Base-by-base conservation (phyloP, 2,797 vertebrate genomes). In the Neostethus bicornis region DNA sequence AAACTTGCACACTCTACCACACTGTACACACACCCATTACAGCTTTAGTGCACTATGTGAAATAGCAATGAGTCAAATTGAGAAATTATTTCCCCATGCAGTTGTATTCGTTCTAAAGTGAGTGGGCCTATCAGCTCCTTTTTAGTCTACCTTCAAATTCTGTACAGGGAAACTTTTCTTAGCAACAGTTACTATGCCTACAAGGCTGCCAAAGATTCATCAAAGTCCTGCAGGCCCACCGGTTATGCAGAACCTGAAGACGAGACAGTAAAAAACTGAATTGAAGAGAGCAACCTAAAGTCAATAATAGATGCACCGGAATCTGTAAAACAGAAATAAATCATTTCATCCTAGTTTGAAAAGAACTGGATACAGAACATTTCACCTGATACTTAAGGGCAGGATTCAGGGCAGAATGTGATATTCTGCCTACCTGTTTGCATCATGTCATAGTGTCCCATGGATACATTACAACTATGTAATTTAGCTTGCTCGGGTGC, bases 251-350 rank as follows among this genome's bases (percentile, higher is more conserved):
- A 79, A 60, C 34, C 26, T 51, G 26, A 17, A 68, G 46, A 68
- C 51, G 54, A 53, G n/a, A 57, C 73, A 41, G 54, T 73, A 19
- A 1, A 50, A 73, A 69, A 76, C 80, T 77, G 75, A 71, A 72
- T 65, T 50, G 42, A 31, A 46, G 64, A 57, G 47, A 54, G 51
- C 0, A 3, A 70, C 62, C 65, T 38, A 48, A 68, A 79, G 54
- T 57, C 58, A 50, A 54, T 53, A 57, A 70, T 50, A 70, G 69
- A 78, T 79, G 62, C 61, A 71, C 78, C 77, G 71, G 69, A 71
- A 82, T 82, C 77, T 73, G 59, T 76, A 73, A 53, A 23, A 78
- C 70, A 79, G 61, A 80, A 79, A 80, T 70, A 41, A 56, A 79
- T 35, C 10, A 41, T 81, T 84, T 84, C 69, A 82, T 84, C 70